Conservation (phyloP, 2,113 vertebrate species). For the Actenoides lindsayi region DNA sequence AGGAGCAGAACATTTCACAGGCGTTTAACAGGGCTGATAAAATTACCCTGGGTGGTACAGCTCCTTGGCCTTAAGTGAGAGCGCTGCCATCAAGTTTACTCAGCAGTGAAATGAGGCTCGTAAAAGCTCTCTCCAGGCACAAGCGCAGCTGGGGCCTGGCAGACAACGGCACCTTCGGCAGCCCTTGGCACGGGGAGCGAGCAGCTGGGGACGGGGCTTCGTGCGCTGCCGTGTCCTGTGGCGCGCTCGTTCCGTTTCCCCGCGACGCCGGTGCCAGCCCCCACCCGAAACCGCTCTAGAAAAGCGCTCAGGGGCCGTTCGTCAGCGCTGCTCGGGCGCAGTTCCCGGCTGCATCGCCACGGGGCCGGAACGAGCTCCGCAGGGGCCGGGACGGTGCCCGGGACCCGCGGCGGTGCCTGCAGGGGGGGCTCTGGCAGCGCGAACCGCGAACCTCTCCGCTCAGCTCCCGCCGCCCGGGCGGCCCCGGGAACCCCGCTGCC, state of each 20-base stretch:
- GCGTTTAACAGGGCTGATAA: background rate
- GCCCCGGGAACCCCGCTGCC: too few relatives aligned
- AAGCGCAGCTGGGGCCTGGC: accelerated
- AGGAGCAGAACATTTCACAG: background rate
- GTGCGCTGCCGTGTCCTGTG: accelerated
- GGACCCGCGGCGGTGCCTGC: background rate
- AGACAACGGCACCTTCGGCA: accelerated
- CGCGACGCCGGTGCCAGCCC: accelerated
- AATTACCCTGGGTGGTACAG: background rate
- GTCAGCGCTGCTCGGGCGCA: too few relatives aligned
- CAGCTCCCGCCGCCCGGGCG: too few relatives aligned
- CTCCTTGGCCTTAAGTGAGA: background rate
- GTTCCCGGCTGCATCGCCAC: too few relatives aligned
- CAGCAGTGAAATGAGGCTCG: background rate
- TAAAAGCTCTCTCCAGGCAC: background rate
- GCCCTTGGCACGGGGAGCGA: background rate
- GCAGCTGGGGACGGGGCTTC: accelerated
- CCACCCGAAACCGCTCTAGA: accelerated
- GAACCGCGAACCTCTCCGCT: background rate
- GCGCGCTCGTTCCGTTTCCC: accelerated
- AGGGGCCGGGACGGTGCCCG: background rate
- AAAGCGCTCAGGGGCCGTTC: background rate
- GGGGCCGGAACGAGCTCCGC: too few relatives aligned
- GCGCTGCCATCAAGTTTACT: background rate
- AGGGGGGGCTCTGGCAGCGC: background rate